Conservation (phyloP, 2,888 invertebrate species). For the Hypselothyrea guttata region DNA sequence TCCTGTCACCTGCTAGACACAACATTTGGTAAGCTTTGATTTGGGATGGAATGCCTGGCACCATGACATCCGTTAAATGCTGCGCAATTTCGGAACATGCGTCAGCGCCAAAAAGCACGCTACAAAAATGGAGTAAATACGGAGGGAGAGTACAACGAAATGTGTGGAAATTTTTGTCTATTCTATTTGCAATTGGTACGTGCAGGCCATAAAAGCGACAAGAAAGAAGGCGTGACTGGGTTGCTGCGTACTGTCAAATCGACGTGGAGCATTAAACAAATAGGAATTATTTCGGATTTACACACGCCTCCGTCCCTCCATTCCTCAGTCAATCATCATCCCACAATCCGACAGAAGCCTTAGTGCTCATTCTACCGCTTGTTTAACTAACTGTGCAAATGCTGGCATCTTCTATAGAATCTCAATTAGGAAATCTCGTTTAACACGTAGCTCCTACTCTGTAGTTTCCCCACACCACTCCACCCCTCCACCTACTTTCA, state of each 20-base stretch:
- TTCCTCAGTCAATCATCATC: no score
- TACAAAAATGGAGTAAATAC: not conserved
- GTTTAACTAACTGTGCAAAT: conserved; percentile 71
- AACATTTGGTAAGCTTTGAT: conserved; percentile 21
- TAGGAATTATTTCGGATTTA: conserved; percentile 40
- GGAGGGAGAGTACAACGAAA: not conserved
- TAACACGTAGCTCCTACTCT: conserved; percentile 27
- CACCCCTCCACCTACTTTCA: conserved; percentile 5
- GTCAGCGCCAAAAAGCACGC: conserved; percentile 2
- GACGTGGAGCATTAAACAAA: conserved; percentile 56
- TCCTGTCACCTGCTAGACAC: conserved; percentile 9
- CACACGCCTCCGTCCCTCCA: not conserved
- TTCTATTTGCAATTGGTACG: conserved; percentile 60
- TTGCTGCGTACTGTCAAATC: conserved; percentile 36
- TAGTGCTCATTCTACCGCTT: conserved; percentile 12
- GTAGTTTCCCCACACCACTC: conserved; percentile 13
- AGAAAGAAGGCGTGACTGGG: conserved; percentile 49
- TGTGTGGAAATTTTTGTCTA: conserved; percentile 39
- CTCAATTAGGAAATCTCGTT: conserved; percentile 55
- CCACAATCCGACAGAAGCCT: not conserved
- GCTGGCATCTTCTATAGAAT: conserved; percentile 50
- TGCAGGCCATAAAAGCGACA: conserved; percentile 41
- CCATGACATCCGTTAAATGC: not conserved
- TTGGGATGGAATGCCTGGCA: conserved; percentile 14
- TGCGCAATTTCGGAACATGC: conserved; percentile 39